Evolutionary conservation across 1,140 invertebrate species (phyloP).

Genomic region (Sarcophaga peregrina): DNA sequence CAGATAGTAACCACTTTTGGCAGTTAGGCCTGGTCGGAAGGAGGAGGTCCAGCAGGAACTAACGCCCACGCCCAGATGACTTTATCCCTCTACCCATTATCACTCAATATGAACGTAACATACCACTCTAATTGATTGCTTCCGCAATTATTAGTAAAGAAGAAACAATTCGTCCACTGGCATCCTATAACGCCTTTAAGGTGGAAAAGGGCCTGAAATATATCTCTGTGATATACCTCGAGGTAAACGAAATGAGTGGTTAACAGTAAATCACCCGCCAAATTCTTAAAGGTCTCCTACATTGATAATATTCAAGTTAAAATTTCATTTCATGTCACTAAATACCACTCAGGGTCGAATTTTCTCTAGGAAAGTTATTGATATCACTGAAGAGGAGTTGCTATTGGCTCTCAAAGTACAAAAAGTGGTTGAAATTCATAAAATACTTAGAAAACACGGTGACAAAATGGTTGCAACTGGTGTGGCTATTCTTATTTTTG

Average conservation of each 20-base stretch:
- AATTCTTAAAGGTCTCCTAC: no score
- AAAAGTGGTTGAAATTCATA: background rate
- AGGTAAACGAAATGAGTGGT: conserved; percentile 12
- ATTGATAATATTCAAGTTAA: no score
- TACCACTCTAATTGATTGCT: background rate
- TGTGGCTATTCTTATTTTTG: background rate
- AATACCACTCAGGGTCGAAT: background rate
- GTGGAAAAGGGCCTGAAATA: conserved; percentile 28
- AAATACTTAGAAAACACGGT: background rate
- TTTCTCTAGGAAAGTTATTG: background rate
- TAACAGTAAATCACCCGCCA: no score
- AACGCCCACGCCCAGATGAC: background rate
- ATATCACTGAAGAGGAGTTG: background rate
- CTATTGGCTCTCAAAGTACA: background rate
- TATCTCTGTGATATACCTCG: background rate
- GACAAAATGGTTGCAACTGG: background rate
- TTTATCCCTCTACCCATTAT: conserved; percentile 1
- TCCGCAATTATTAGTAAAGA: no score
- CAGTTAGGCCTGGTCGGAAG: no score
- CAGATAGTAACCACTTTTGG: no score
- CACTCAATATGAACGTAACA: background rate
- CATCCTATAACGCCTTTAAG: conserved; percentile 31
- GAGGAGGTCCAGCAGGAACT: background rate
- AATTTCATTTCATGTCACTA: no score
- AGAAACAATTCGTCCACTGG: no score